phyloP scores from a whole-genome alignment of 2,113 vertebrate species.

The Oreochromis spilurus region DNA sequence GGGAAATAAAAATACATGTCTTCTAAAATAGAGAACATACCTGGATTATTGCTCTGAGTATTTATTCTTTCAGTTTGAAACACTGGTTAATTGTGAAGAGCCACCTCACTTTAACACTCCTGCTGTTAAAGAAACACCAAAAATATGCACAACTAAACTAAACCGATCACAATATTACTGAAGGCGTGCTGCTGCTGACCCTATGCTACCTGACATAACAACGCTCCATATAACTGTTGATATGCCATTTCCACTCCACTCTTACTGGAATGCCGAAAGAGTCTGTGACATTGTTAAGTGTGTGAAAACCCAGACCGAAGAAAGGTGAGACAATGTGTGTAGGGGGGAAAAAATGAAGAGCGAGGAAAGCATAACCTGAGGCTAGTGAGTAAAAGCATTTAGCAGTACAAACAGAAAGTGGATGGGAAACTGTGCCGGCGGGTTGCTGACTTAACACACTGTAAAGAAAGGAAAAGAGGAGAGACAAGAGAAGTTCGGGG shows the following conservation, averaged over 20 bases:
- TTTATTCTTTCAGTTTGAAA: background rate
- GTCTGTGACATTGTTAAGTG: background rate
- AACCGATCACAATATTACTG: background rate
- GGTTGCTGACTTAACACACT: conserved; percentile 28
- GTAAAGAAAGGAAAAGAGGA: background rate
- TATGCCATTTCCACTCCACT: background rate
- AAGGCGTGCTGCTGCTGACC: background rate
- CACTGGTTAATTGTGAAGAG: background rate
- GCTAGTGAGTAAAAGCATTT: conserved; percentile 23
- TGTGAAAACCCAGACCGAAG: background rate
- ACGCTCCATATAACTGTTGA: background rate
- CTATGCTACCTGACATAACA: background rate
- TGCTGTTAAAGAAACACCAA: background rate
- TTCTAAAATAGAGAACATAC: background rate
- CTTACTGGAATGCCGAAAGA: background rate
- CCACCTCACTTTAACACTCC: background rate
- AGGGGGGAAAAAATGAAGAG: background rate
- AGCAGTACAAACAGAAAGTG: conserved; percentile 33
- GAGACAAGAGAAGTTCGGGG: background rate
- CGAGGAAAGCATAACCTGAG: conserved; percentile 5
- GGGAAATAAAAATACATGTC: background rate
- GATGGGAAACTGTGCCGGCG: background rate
- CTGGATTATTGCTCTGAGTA: background rate
- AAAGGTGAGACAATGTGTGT: conserved; percentile 18
- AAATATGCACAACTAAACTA: background rate